These are phyloP conservation scores for Epirrhoe alternata DNA, from an alignment of 2,888 invertebrate genomes.

Conservation along the genomic window DNA sequence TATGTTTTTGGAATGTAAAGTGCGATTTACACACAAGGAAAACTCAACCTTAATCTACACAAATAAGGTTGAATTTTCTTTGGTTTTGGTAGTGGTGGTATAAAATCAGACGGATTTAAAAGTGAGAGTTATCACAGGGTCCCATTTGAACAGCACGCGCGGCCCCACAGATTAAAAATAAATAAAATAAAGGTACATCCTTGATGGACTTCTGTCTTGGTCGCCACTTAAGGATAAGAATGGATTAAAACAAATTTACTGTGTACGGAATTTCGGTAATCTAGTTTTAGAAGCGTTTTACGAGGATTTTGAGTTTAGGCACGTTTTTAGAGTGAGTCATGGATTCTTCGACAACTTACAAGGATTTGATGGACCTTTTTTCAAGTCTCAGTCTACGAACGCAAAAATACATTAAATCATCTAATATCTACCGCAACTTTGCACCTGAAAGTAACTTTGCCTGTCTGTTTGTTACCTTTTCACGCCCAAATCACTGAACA, in stretches of 20 bases:
- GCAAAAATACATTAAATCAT: no score
- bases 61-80: slow-evolving; percentile 50
- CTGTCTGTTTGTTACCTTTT: no score
- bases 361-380: no score
- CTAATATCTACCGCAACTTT: no score
- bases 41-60: slow-evolving; percentile 41
- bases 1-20: slow-evolving; percentile 81
- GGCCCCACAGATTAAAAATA: slow-evolving; percentile 69
- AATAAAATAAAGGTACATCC: slow-evolving; percentile 61
- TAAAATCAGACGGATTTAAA: slow-evolving; percentile 78
- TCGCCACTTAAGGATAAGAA: slow-evolving; percentile 58
- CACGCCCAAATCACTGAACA: no score
- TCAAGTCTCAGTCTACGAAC: no score
- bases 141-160: slow-evolving; percentile 84
- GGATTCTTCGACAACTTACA: not conserved
- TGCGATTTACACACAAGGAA: slow-evolving; percentile 43
- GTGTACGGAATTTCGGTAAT: slow-evolving; percentile 41
- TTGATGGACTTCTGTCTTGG: slow-evolving; percentile 73
- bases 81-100: slow-evolving; percentile 48
- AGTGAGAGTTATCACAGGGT: slow-evolving; percentile 84
- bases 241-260: slow-evolving; percentile 44
- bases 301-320: slow-evolving; percentile 20
- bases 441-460: no score
- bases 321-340: slow-evolving; percentile 23
- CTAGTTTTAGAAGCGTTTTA: slow-evolving; percentile 44